phyloP scores from a whole-genome alignment of 2,797 vertebrate species.

The Siniperca scherzeri region DNA sequence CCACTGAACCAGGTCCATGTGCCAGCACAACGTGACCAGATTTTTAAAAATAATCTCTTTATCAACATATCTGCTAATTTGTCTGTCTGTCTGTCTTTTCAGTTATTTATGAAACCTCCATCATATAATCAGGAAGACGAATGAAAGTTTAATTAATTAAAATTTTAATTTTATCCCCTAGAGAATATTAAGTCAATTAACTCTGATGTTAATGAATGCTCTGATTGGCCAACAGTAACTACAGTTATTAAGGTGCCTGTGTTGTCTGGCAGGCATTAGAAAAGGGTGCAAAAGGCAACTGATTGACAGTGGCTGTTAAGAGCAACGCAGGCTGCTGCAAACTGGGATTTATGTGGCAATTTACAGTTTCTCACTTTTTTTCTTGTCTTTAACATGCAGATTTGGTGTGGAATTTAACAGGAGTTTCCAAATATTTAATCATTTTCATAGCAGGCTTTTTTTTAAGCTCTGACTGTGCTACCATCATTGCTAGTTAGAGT shows the following conservation, averaged over 20 bases:
- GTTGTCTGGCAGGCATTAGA: slow-evolving; percentile 14
- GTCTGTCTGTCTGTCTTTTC: slow-evolving; percentile 4
- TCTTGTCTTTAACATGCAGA: slow-evolving; percentile 1
- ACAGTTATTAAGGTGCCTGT: slow-evolving; percentile 29
- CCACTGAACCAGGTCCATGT: neutral
- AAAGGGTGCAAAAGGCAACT: neutral
- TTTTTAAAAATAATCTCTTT: neutral
- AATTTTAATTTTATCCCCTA: slow-evolving; percentile 38
- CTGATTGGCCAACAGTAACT: slow-evolving; percentile 44
- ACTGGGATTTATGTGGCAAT: slow-evolving; percentile 14
- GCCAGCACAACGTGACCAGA: neutral
- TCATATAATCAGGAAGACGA: slow-evolving; percentile 37
- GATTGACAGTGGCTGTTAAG: neutral
- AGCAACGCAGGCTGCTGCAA: neutral
- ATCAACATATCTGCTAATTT: neutral
- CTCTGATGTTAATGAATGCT: slow-evolving; percentile 46
- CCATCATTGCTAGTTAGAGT: neutral
- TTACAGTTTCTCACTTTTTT: neutral
- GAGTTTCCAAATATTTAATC: neutral
- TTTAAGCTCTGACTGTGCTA: neutral
- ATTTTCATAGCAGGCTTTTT: neutral
- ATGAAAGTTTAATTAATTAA: slow-evolving; percentile 54
- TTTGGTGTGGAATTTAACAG: neutral
- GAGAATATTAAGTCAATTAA: slow-evolving; percentile 56
- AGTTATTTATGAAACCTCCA: slow-evolving; percentile 29